These are phyloP conservation scores for Amphipyra tragopoginis DNA, from an alignment of 2,888 invertebrate species.

Conservation along the genomic window DNA sequence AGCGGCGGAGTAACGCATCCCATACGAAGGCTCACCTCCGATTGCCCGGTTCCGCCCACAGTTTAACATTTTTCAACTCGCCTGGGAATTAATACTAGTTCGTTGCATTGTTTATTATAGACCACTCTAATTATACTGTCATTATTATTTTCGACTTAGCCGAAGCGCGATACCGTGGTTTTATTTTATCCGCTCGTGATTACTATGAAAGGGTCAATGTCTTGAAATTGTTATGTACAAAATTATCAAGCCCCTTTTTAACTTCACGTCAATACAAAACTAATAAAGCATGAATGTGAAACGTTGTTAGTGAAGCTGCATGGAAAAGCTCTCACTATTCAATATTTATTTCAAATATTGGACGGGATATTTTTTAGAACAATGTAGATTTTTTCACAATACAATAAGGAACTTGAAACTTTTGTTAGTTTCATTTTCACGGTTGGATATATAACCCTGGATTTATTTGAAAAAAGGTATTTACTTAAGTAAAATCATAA, in stretches of 20 bases:
- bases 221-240: constrained; percentile 46
- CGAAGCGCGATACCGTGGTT: constrained; percentile 50
- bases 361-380: constrained; percentile 15
- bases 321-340: constrained; percentile 13
- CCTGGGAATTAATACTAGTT: constrained; percentile 83
- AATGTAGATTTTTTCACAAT: constrained; percentile 1
- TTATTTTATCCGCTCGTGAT: constrained; percentile 49
- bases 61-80: constrained; percentile 87
- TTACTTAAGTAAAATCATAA: background rate
- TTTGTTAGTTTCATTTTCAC: background rate
- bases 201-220: constrained; percentile 52
- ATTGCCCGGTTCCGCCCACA: constrained; percentile 81
- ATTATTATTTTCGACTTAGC: constrained; percentile 73
- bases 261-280: constrained; percentile 25
- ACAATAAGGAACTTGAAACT: background rate
- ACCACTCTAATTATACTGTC: constrained; percentile 79
- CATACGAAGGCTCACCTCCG: constrained; percentile 79
- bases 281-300: constrained; percentile 31
- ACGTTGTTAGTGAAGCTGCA: constrained; percentile 21
- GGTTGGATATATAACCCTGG: background rate
- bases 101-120: constrained; percentile 84
- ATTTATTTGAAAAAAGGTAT: too few relatives aligned
- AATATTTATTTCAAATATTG: constrained; percentile 31
- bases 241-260: constrained; percentile 24
- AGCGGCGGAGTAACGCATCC: constrained; percentile 56